phyloP scores from a whole-genome alignment of 1,140 invertebrate species.

The Magallana angulata region DNA sequence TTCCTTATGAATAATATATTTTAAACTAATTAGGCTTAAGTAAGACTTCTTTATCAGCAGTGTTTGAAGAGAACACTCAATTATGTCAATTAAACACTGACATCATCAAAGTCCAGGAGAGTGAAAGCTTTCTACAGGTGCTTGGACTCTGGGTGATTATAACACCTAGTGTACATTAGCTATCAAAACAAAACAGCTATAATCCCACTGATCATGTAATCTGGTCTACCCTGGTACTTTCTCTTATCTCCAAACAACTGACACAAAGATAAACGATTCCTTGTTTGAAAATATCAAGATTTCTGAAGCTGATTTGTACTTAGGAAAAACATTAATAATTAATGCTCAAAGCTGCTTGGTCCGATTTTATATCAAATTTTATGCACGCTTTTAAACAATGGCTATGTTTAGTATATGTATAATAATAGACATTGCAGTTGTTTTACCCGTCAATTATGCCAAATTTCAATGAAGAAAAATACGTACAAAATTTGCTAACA shows the following conservation, averaged over 20 bases:
- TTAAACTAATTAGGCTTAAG: neutral
- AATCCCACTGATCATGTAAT: neutral
- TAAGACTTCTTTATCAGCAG: neutral
- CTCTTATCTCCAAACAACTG: too few relatives aligned
- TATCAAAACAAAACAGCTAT: neutral
- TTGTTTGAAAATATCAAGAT: too few relatives aligned
- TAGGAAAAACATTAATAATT: too few relatives aligned
- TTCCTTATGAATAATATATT: neutral
- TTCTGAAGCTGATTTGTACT: too few relatives aligned
- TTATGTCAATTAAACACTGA: constrained; percentile 18
- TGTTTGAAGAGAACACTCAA: neutral
- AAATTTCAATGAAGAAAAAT: too few relatives aligned
- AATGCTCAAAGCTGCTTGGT: neutral
- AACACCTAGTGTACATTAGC: neutral
- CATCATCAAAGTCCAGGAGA: constrained; percentile 10
- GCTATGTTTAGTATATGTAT: too few relatives aligned
- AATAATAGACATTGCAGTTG: too few relatives aligned
- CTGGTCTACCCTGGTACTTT: neutral
- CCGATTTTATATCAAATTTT: too few relatives aligned
- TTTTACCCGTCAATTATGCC: too few relatives aligned
- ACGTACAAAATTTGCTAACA: too few relatives aligned
- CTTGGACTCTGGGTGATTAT: constrained; percentile 2
- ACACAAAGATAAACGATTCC: too few relatives aligned
- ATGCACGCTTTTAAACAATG: too few relatives aligned
- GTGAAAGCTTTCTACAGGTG: neutral